phyloP scores from a whole-genome alignment of 2,113 vertebrate species.

The Eudyptes chrysolophus region DNA sequence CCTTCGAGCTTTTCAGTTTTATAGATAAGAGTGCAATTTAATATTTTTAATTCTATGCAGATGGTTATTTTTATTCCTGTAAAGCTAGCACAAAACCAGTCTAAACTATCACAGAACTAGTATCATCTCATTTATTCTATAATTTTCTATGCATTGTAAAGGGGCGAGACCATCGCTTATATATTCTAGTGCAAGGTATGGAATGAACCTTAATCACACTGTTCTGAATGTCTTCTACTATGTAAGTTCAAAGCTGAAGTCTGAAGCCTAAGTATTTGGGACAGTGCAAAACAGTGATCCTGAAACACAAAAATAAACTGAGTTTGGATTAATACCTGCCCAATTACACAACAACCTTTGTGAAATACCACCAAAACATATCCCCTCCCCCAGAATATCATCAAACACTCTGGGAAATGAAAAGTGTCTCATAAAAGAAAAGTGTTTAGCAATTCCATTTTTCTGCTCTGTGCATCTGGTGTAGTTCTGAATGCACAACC shows the following conservation, averaged over 20 bases:
- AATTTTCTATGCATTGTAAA: background rate
- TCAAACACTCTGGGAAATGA: background rate
- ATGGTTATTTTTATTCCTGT: background rate
- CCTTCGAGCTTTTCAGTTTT: background rate
- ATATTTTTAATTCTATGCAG: background rate
- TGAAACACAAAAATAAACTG: background rate
- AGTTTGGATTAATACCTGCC: background rate
- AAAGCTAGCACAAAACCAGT: background rate
- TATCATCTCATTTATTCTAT: background rate
- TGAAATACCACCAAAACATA: background rate
- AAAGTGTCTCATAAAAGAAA: background rate
- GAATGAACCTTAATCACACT: background rate
- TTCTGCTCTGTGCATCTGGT: background rate
- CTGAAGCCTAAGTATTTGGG: background rate
- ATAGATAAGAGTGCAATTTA: background rate
- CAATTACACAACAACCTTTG: background rate
- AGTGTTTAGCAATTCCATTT: background rate
- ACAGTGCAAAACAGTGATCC: background rate
- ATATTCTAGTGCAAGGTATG: background rate
- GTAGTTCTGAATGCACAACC: background rate
- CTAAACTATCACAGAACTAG: background rate
- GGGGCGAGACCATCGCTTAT: accelerated
- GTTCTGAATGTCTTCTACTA: background rate
- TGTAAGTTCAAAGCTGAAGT: background rate
- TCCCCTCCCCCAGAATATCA: background rate